phyloP scores from a whole-genome alignment of 2,797 vertebrate genomes.

The Falco concolor region DNA sequence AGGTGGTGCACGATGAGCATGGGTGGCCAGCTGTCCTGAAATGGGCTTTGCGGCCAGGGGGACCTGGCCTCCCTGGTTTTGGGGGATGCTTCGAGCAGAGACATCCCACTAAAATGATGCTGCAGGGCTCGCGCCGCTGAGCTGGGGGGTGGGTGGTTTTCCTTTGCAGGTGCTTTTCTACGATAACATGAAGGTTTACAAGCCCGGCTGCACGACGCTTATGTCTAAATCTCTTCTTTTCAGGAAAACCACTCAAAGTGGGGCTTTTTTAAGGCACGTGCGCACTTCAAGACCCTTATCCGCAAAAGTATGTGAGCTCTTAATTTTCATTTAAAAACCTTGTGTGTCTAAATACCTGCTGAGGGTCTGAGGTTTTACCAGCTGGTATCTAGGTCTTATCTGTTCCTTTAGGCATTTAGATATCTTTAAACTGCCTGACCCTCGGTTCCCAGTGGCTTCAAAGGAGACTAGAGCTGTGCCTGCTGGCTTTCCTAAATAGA shows the following conservation, averaged over 20 bases:
- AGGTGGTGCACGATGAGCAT: not conserved
- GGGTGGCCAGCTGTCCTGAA: not conserved
- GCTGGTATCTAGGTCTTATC: not conserved
- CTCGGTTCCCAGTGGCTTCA: not conserved
- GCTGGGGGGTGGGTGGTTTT: not conserved
- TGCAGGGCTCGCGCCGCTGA: fast-evolving
- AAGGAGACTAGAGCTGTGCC: not conserved
- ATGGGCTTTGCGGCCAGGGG: fast-evolving
- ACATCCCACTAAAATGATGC: not conserved
- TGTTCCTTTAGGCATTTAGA: not conserved
- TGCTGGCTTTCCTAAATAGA: not conserved
- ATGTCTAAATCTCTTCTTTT: not conserved
- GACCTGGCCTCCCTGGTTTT: not conserved
- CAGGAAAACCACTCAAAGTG: not conserved
- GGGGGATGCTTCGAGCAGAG: not conserved
- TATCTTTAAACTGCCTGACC: not conserved
- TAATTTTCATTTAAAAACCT: not conserved
- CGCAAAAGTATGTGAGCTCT: not conserved
- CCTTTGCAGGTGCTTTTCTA: not conserved
- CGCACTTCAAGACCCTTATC: not conserved
- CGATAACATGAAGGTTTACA: not conserved
- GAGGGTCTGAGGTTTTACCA: not conserved
- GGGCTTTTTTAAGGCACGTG: not conserved
- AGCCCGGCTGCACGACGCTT: fast-evolving
- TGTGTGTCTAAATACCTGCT: not conserved